Evolutionary conservation across 2,113 vertebrate species (phyloP), one percentile per base, ranked within the genome.

Genomic region (Eidolon helvum): DNA sequence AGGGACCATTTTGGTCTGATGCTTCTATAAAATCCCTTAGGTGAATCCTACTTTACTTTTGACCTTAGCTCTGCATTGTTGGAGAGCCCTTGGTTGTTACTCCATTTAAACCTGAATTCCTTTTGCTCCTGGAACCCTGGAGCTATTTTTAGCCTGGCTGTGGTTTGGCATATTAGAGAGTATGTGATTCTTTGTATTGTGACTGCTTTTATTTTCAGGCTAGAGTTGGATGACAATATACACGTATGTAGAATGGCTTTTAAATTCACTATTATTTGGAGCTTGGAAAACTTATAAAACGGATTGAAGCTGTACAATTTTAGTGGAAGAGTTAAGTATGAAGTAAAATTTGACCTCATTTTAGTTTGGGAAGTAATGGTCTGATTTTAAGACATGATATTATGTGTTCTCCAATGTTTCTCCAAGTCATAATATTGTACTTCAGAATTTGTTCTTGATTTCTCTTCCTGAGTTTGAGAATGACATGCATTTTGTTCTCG

Each of bases 261-360:
- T 93, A 33, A 71, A 59, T 74, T 97, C 53, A 83, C 11, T 11
- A 43, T 93, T 24, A 83, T 66, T 93, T 93, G 65, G 95, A 19
- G 16, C 43, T 90, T 96, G 43, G 59, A 88, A 84, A 38, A 50
- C 50, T 96, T 94, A 38, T 93, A 82, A 96, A 96, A 95, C 55
- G 53, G 30, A 59, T 30, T 77, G 38, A 89, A 83, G 2, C 90
- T 77, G 82, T 71, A 65, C 40, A 63, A 14, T 91, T 96, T 91
- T 68, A 85, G 38, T 71, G n/a, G 40, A 95, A 71, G 26, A 91
- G 77, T 80, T 96, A 92, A 87, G 61, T 90, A 30, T 92, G 59
- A 96, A 96, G 84, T 74, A 94, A 91, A 71, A 87, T 94, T 85
- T 95, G 9, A 65, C 2, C 38, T 65, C 33, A 50, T 55, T 96